phyloP scores from a whole-genome alignment of 1,140 invertebrate species.

The Acromyrmex heyeri region DNA sequence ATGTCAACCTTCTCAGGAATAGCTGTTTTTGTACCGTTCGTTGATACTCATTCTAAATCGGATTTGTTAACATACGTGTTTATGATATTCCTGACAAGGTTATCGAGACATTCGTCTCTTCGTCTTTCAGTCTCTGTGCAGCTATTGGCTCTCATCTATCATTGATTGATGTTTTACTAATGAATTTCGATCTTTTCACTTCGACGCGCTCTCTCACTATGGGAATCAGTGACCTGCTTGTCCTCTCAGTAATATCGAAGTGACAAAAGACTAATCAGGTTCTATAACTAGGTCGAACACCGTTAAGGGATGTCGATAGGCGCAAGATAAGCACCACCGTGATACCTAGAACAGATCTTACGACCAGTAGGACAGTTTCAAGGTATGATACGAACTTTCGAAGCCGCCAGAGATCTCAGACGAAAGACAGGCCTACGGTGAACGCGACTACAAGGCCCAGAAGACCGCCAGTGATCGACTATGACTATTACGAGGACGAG shows the following conservation, averaged over 20 bases:
- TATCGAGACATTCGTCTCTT: neutral
- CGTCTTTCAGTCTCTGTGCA: neutral
- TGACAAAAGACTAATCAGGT: slow-evolving; percentile 69
- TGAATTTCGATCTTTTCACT: slow-evolving; percentile 40
- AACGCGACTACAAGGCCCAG: slow-evolving; percentile 79
- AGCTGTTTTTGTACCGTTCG: slow-evolving; percentile 3
- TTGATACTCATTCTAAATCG: neutral
- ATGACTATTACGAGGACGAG: slow-evolving; percentile 91
- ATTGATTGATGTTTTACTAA: slow-evolving; percentile 39
- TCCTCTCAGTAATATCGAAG: neutral
- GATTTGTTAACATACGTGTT: neutral
- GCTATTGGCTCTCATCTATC: neutral
- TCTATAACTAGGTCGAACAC: slow-evolving; percentile 79
- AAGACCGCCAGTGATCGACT: slow-evolving; percentile 86
- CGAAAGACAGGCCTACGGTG: slow-evolving; percentile 71
- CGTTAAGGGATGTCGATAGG: slow-evolving; percentile 83
- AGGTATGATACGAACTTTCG: slow-evolving; percentile 74
- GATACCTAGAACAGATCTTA: slow-evolving; percentile 82
- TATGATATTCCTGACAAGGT: slow-evolving; percentile 15
- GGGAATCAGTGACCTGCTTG: slow-evolving; percentile 52
- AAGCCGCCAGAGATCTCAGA: slow-evolving; percentile 78
- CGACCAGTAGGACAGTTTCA: slow-evolving; percentile 70
- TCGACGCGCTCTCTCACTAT: slow-evolving; percentile 32
- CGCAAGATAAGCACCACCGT: slow-evolving; percentile 85
- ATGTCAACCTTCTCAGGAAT: slow-evolving; percentile 36